Evolutionary conservation across 2,888 invertebrate species (phyloP).

Genomic region (Synanthedon formicaeformis): DNA sequence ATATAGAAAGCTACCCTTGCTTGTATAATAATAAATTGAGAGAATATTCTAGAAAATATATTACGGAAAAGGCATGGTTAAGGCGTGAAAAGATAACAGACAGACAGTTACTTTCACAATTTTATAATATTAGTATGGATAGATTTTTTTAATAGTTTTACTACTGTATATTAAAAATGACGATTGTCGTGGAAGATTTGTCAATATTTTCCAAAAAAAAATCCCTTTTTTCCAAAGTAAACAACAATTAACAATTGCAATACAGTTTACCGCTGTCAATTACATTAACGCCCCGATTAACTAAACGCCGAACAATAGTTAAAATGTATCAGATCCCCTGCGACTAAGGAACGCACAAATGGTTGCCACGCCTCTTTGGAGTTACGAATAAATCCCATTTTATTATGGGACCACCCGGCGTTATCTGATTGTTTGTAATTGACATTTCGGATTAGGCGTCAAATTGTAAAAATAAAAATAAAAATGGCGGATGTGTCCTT

Average conservation of each 20-base stretch:
- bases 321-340: neutral
- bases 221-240: neutral
- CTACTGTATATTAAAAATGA: too few relatives aligned
- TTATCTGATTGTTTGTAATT: neutral
- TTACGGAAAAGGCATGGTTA: too few relatives aligned
- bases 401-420: neutral
- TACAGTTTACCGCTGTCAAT: neutral
- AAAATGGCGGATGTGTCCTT: too few relatives aligned
- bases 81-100: too few relatives aligned
- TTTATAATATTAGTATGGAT: too few relatives aligned
- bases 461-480: neutral
- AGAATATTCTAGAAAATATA: too few relatives aligned
- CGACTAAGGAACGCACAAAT: conserved; percentile 7
- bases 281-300: neutral
- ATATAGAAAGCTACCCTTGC: too few relatives aligned
- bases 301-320: neutral
- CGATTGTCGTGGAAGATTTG: too few relatives aligned
- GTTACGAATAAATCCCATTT: conserved; percentile 1
- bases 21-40: too few relatives aligned
- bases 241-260: neutral
- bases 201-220: too few relatives aligned
- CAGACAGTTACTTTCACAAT: too few relatives aligned
- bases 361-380: conserved; percentile 18
- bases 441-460: neutral
- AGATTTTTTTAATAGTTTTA: too few relatives aligned